A percentile compares a stretch with the other conserved stretches of the same genome.
These are phyloP conservation scores for Drosophila ambigua DNA, from an alignment of 1,140 invertebrate genomes.

Conservation along the genomic window DNA sequence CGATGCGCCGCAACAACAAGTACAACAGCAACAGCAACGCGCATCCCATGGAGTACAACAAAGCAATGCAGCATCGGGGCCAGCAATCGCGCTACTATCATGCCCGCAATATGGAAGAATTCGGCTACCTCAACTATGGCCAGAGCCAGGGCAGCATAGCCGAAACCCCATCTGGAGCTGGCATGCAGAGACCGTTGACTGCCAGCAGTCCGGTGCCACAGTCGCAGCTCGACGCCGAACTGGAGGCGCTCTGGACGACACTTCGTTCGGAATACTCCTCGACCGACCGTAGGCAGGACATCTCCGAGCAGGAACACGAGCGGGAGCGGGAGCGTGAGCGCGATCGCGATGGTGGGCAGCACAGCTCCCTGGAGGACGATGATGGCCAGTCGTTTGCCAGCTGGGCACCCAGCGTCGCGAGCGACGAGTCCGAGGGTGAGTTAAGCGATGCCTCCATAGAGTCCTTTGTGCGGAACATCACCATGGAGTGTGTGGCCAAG, in stretches of 20 bases:
- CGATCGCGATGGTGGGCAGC: no score
- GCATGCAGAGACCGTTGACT: no score
- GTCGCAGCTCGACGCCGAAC: conserved; percentile 45
- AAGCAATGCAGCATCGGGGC: conserved; percentile 1
- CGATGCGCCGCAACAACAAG: neutral
- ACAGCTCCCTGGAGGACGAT: conserved; percentile 18
- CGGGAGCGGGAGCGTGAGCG: neutral
- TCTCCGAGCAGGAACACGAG: conserved; percentile 10
- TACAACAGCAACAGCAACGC: conserved; percentile 7
- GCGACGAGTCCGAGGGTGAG: conserved; percentile 45
- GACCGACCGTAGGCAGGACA: conserved; percentile 12
- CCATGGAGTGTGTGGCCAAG: conserved; percentile 51
- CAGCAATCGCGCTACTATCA: conserved; percentile 60
- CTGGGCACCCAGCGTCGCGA: conserved; percentile 30
- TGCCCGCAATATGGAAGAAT: conserved; percentile 45
- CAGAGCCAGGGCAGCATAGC: neutral
- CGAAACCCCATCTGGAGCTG: no score
- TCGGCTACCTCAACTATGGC: conserved; percentile 28
- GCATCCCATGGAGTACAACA: conserved; percentile 2
- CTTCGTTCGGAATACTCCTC: no score
- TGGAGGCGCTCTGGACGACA: conserved; percentile 23
- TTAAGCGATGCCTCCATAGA: conserved; percentile 60
- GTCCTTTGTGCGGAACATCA: conserved; percentile 61
- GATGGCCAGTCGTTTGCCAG: conserved; percentile 51
- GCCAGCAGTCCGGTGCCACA: neutral